Evolutionary conservation across 2,888 invertebrate genomes (phyloP).

Genomic region (Lepas anatifera): DNA sequence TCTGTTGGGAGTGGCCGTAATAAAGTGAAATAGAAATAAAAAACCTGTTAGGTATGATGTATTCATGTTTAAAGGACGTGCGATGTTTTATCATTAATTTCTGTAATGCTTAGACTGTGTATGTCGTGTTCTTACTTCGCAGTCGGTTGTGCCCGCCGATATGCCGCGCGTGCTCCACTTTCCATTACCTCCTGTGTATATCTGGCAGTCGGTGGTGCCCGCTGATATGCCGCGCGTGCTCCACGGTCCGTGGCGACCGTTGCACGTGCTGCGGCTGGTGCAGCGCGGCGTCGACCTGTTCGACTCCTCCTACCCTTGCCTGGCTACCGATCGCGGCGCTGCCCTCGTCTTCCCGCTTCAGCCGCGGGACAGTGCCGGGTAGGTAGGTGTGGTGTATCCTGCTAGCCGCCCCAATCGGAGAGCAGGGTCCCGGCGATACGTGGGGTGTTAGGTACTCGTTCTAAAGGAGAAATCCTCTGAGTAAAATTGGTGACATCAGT

Average conservation of each 20-base stretch:
- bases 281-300: slow-evolving; percentile 69
- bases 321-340: slow-evolving; percentile 52
- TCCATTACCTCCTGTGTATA: no score
- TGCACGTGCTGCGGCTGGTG: slow-evolving; percentile 55
- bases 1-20: no score
- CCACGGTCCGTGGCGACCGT: slow-evolving; percentile 68
- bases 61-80: no score
- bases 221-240: slow-evolving; percentile 53
- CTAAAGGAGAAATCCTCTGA: neutral
- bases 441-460: neutral
- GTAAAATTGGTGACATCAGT: no score
- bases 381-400: neutral
- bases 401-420: neutral
- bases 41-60: no score
- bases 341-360: slow-evolving; percentile 47
- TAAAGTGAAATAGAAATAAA: no score
- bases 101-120: no score
- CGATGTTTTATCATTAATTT: no score
- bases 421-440: neutral
- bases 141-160: no score
- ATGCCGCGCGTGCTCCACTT: no score
- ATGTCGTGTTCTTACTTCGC: no score
- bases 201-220: slow-evolving; percentile 48
- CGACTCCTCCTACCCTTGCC: slow-evolving; percentile 68
- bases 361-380: neutral